phyloP scores from a whole-genome alignment of 1,140 invertebrate species.

The Belonocnema kinseyi region DNA sequence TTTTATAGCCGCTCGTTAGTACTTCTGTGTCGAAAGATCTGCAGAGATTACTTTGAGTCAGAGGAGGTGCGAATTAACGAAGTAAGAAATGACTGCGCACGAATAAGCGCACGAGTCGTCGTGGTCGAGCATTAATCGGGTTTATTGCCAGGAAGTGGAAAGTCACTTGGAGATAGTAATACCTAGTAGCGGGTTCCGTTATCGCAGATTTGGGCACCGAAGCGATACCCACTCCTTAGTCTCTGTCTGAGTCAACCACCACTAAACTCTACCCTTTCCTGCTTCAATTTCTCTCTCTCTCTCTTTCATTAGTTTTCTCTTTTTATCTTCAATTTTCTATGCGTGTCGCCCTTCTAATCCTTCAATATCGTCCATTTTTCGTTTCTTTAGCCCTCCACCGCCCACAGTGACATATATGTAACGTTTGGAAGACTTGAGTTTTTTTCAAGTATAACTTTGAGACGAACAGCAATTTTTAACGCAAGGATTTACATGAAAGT shows the following conservation, averaged over 20 bases:
- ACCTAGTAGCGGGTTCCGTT: slow-evolving; percentile 49
- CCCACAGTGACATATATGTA: no score
- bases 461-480: no score
- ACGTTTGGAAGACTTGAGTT: no score
- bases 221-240: slow-evolving; percentile 45
- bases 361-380: not conserved
- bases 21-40: slow-evolving; percentile 47
- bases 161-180: slow-evolving; percentile 51
- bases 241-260: not conserved
- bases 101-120: slow-evolving; percentile 41
- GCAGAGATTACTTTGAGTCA: slow-evolving; percentile 46
- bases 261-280: not conserved
- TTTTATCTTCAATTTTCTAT: slow-evolving; percentile 30
- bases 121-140: slow-evolving; percentile 47
- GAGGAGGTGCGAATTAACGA: slow-evolving; percentile 55
- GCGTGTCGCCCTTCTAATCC: slow-evolving; percentile 8
- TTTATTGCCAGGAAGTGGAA: slow-evolving; percentile 53
- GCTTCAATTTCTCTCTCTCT: not conserved
- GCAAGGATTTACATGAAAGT: no score
- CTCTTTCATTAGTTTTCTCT: not conserved
- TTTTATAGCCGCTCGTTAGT: slow-evolving; percentile 28
- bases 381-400: no score
- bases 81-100: slow-evolving; percentile 54
- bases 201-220: slow-evolving; percentile 54
- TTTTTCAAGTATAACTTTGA: no score